phyloP scores from a whole-genome alignment of 92 coral and sea anemone genomes.

The Epizoanthus stellaris region DNA sequence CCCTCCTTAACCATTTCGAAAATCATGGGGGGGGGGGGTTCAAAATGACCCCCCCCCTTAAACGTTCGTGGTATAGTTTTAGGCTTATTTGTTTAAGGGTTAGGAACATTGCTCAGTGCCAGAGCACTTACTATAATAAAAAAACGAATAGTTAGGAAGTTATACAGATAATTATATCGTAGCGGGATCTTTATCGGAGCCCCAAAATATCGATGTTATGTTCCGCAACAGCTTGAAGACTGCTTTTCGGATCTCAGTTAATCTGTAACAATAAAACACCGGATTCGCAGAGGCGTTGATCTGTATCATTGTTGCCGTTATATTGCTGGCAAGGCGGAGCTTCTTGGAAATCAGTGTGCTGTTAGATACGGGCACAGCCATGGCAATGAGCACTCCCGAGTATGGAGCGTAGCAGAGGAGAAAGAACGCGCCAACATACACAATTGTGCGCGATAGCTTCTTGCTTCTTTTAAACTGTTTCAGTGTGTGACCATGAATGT shows the following conservation, averaged over 20 bases:
- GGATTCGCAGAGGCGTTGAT: slow-evolving; percentile 38
- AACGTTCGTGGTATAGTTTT: too few species aligned
- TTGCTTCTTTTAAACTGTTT: slow-evolving; percentile 32
- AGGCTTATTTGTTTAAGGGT: too few species aligned
- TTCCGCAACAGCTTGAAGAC: slow-evolving; percentile 20
- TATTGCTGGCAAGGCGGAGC: slow-evolving; percentile 31
- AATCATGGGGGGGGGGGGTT: too few species aligned
- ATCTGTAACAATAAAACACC: slow-evolving; percentile 35
- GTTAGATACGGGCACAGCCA: slow-evolving; percentile 33
- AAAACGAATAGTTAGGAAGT: too few species aligned
- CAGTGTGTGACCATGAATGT: slow-evolving; percentile 22
- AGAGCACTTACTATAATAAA: too few species aligned
- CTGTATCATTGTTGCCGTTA: slow-evolving; percentile 32
- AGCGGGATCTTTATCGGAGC: too few species aligned
- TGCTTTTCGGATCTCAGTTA: slow-evolving; percentile 29
- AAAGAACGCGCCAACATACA: slow-evolving; percentile 21
- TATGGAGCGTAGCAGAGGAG: slow-evolving; percentile 40
- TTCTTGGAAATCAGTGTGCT: slow-evolving; percentile 34
- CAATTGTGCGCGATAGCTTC: slow-evolving; percentile 35
- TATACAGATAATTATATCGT: too few species aligned
- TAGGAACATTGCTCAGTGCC: too few species aligned
- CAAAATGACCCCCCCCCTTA: too few species aligned
- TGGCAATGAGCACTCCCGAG: slow-evolving; percentile 22
- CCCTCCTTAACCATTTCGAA: too few species aligned
- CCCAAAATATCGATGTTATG: neutral